Percentiles rank a stretch among this genome's conserved stretches.
Conservation (phyloP, 2,113 vertebrate species). For the Hyaena hyaena region DNA sequence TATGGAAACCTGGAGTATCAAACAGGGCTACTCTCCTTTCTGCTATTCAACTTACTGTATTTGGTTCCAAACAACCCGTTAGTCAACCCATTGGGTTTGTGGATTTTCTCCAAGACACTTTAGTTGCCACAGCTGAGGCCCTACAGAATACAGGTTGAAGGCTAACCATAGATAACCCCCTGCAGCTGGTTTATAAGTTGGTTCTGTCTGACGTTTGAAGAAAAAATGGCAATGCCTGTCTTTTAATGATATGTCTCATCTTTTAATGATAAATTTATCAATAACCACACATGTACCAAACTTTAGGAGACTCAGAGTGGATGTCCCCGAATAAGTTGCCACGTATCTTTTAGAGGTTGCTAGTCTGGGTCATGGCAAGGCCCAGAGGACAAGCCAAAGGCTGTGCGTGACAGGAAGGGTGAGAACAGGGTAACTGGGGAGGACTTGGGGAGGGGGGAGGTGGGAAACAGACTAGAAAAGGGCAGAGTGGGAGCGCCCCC, state of each 20-base stretch:
- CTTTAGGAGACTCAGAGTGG: background rate
- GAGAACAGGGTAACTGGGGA: background rate
- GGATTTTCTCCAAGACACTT: background rate
- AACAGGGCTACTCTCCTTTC: background rate
- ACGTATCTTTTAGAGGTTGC: background rate
- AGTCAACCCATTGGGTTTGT: background rate
- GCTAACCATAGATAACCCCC: background rate
- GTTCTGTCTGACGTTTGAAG: slow-evolving; percentile 1
- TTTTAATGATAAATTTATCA: slow-evolving; percentile 32
- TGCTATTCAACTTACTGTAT: background rate
- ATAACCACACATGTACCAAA: background rate
- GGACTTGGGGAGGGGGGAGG: background rate
- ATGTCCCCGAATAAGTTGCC: background rate
- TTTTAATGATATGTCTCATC: background rate
- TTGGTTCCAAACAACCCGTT: background rate
- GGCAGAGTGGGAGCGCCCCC: background rate
- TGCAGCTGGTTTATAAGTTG: background rate
- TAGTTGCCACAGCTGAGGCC: background rate
- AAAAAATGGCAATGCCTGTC: background rate
- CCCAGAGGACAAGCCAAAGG: background rate
- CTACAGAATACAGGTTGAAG: background rate
- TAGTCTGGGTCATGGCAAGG: background rate
- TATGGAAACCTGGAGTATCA: background rate
- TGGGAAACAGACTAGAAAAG: background rate
- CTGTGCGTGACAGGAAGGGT: accelerated